Base-by-base conservation (phyloP, 2,888 invertebrate species). In the Epirrhoe alternata region DNA sequence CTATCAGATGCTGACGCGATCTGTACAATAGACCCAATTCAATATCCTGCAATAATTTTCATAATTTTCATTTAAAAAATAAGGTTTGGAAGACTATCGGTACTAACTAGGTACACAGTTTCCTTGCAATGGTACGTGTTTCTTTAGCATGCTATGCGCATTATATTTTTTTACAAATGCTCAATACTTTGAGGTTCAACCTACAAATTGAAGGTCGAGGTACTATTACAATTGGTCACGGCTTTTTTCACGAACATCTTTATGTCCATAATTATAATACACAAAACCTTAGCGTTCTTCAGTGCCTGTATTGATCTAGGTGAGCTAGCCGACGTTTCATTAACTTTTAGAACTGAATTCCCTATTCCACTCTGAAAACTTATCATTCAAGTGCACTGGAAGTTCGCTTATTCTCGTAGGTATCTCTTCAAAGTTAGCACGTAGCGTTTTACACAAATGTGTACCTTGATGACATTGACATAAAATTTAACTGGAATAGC, bases 391-490 rank as follows among this genome's bases (percentile, higher is more conserved):
- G 86, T 80, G 81, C 82, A 85, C 86, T 87, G 82, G 75, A 87
- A 89, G 83, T 88, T 88, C 80, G 82, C 84, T 85, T 87, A 86
- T 84, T 86, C 86, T 83, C 84, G 81, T 83, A 88, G 86, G 87
- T 88, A 89, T 85, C 86, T 88, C 86, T 86, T 86, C 85, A 85
- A 87, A 89, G 85, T 89, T 87, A 86, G 80, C 85, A 87, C 86
- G 85, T 86, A 86, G 83, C 86, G 84, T 88, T 90, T 89, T 89
- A 87, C 84, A 86, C 88, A 87, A 90, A 90, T 88, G 85, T 88
- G 87, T 88, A 86, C 86, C 86, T 89, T 88, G 80, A 79, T 71
- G 7, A 72, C 83, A 47, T 64, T 61, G 83, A 82, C 62, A 78
- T 84, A 84, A 59, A 80, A 68, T 64, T 7, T 58, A 55, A n/a